Conservation (phyloP, 1,140 invertebrate genomes). For the Semibalanus balanoides region DNA sequence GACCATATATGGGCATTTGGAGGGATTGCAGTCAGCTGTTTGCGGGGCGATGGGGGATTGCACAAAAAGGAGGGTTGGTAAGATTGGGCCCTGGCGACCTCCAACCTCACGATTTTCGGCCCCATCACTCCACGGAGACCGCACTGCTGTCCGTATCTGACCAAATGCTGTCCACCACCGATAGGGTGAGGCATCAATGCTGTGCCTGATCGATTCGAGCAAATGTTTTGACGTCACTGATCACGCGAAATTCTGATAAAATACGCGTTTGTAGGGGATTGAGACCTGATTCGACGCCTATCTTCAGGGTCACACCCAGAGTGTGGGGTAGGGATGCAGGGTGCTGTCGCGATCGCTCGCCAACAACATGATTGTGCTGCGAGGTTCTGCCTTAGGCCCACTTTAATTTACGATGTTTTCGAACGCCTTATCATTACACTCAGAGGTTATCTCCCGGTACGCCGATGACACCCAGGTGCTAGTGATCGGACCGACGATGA, state of each 20-base stretch:
- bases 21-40: too few relatives aligned
- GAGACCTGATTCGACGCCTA: neutral
- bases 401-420: neutral
- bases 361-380: neutral
- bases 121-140: neutral
- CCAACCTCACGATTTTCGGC: neutral
- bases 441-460: too few relatives aligned
- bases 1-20: too few relatives aligned
- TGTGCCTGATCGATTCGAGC: neutral
- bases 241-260: neutral
- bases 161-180: neutral
- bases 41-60: too few relatives aligned
- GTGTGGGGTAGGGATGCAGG: neutral
- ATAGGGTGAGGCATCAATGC: neutral
- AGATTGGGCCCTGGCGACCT: too few relatives aligned
- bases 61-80: too few relatives aligned
- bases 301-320: neutral
- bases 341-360: neutral
- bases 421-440: neutral
- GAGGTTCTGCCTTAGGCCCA: neutral
- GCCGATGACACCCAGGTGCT: too few relatives aligned
- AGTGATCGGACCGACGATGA: too few relatives aligned
- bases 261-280: neutral
- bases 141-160: neutral
- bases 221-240: neutral